A percentile compares a stretch with the other conserved stretches of the same genome.
Conservation (phyloP, 2,888 invertebrate genomes). For the Eupithecia insigniata region DNA sequence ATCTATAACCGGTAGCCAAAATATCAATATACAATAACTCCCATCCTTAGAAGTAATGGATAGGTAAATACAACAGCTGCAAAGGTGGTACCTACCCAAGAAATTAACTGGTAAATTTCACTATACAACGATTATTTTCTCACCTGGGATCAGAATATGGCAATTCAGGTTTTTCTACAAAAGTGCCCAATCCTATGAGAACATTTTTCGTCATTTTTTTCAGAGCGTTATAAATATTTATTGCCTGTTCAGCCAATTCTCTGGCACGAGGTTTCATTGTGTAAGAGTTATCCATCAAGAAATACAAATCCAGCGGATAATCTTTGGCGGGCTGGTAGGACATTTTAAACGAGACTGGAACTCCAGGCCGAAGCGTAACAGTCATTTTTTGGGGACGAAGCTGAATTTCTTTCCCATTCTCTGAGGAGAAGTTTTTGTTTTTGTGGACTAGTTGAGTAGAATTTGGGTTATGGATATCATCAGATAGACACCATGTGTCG, state of each 20-base stretch:
- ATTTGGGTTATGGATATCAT: constrained; percentile 46
- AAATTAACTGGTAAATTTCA: not conserved
- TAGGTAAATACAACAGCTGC: not conserved
- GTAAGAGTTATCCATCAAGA: constrained; percentile 90
- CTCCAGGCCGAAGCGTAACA: constrained; percentile 79
- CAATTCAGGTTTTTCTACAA: constrained; percentile 87
- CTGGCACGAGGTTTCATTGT: constrained; percentile 88
- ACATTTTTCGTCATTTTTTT: constrained; percentile 86
- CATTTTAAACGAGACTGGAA: constrained; percentile 65
- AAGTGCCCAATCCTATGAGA: constrained; percentile 87
- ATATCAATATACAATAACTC: too few relatives aligned
- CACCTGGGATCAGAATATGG: constrained; percentile 79
- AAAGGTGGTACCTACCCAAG: not conserved
- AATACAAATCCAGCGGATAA: constrained; percentile 93
- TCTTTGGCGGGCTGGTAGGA: constrained; percentile 87
- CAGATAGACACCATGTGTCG: constrained; percentile 53
- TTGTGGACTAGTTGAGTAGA: not conserved
- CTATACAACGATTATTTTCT: not conserved
- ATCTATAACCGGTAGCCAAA: too few relatives aligned
- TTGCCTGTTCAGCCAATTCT: constrained; percentile 77
- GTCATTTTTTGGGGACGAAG: constrained; percentile 83
- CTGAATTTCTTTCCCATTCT: constrained; percentile 60
- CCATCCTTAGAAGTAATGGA: too few relatives aligned
- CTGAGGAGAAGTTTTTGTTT: constrained; percentile 43
- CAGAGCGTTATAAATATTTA: constrained; percentile 77